These are phyloP conservation scores for Melanotaenia duboulayi DNA, from an alignment of 2,113 vertebrate genomes.

Conservation along the genomic window DNA sequence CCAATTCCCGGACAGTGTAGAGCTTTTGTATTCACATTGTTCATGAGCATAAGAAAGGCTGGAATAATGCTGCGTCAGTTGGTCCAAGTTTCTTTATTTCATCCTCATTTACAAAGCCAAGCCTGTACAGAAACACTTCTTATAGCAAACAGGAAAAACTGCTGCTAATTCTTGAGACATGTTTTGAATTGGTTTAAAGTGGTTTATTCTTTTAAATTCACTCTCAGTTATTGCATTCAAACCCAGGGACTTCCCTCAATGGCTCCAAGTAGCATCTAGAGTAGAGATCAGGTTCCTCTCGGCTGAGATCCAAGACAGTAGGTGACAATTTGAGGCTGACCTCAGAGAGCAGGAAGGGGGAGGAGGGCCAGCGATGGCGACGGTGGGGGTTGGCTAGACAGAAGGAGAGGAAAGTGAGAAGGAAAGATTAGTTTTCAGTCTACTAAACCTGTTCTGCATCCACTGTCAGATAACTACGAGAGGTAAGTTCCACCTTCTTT, in stretches of 20 bases:
- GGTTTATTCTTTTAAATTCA: not conserved
- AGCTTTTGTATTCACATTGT: too few species aligned
- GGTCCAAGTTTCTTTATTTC: too few species aligned
- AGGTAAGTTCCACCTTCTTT: constrained; percentile 9
- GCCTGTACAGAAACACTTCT: too few species aligned
- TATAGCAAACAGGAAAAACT: too few species aligned
- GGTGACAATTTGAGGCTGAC: constrained; percentile 17
- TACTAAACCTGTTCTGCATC: not conserved
- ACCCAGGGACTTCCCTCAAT: constrained; percentile 3
- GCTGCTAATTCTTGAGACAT: too few species aligned
- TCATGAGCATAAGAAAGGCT: too few species aligned
- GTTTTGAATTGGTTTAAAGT: too few species aligned
- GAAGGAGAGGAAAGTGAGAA: constrained; percentile 12
- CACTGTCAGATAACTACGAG: not conserved
- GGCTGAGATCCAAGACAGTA: not conserved
- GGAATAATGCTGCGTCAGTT: too few species aligned
- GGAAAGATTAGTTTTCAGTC: not conserved
- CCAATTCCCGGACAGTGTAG: too few species aligned
- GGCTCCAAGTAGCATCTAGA: constrained; percentile 1
- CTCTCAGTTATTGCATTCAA: not conserved
- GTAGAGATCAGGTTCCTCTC: constrained; percentile 32
- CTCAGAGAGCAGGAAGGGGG: constrained; percentile 5
- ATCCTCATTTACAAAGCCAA: too few species aligned
- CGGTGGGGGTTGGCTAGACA: not conserved
- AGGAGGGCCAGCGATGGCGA: not conserved